Evolutionary conservation across 2,113 vertebrate genomes (phyloP), one percentile per base, ranked within the genome.

Genomic region (Petrocephalus zakoni): DNA sequence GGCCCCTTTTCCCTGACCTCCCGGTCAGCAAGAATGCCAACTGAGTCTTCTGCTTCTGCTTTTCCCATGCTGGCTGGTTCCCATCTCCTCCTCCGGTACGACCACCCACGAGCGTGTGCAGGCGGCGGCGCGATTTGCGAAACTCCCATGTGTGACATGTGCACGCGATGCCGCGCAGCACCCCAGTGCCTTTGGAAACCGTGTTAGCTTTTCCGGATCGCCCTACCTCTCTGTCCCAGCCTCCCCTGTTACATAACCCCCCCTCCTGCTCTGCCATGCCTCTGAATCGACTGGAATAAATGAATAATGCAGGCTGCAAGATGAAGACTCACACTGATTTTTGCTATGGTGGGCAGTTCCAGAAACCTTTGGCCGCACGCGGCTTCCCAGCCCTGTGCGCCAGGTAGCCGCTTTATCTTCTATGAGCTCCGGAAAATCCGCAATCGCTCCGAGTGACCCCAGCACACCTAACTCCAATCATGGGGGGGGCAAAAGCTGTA

Each of bases 281-380:
- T 86, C 84, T 55, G 51, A 55, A 55, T 86, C 51, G 84, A 86
- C 84, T 56, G 84, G 52, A 55, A 86, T 86, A 86, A 55, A 86
- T 86, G 49, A 55, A 86, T 86, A 86, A 86, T 86, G 84, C 84
- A 86, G 84, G 13, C 84, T 55, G 51, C 49, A 34, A 86, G 52
- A 86, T 56, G 84, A 86, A 86, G 84, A 34, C 84, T 55, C n/a
- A 25, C 25, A 55, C 84, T 86, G 84, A 34, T 86, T 86, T 68
- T 86, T 86, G 84, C 84, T 56, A 86, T 25, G 52, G 84, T 56
- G 84, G 52, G 84, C 84, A 86, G 55, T 86, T 86, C 56, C 52
- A 34, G 52, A 55, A 86, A 87, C 42, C 81, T 49, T 49, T 37
- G 22, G 19, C 13, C 3, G 37, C 9, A 15, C 2, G 0, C 2